A percentile compares a stretch with the other conserved stretches of the same genome.
These are phyloP conservation scores for Sander vitreus DNA, from an alignment of 2,113 vertebrate genomes.

Conservation along the genomic window DNA sequence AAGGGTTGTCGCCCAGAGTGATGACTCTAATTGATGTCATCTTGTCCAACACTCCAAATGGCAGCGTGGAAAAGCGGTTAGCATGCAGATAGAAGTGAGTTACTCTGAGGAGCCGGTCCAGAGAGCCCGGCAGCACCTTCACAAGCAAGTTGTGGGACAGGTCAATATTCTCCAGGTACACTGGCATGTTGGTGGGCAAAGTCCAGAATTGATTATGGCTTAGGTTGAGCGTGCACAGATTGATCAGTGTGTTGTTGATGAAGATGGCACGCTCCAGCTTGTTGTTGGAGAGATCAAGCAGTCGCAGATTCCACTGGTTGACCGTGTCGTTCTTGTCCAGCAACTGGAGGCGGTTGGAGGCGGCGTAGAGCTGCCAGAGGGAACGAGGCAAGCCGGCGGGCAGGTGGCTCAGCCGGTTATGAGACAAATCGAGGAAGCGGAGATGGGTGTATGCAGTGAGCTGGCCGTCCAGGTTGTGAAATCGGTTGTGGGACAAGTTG, in stretches of 20 bases:
- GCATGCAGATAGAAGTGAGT: constrained; percentile 91
- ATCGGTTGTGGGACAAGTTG: constrained; percentile 93
- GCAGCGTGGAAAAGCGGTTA: constrained; percentile 91
- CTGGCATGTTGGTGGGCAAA: constrained; percentile 95
- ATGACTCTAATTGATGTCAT: constrained; percentile 85
- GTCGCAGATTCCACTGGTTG: constrained; percentile 95
- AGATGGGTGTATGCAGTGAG: constrained; percentile 90
- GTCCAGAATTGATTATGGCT: constrained; percentile 97
- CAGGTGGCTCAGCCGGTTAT: constrained; percentile 89
- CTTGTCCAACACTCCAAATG: constrained; percentile 86
- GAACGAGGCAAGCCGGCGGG: constrained; percentile 91
- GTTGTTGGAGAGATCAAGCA: constrained; percentile 92
- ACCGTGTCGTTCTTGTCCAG: constrained; percentile 95
- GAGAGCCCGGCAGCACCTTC: constrained; percentile 91
- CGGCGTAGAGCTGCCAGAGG: constrained; percentile 92
- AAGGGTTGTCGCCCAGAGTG: constrained; percentile 91
- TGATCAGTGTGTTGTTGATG: constrained; percentile 95
- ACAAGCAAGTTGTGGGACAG: constrained; percentile 92
- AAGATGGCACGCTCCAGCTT: constrained; percentile 93
- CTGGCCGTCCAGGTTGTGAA: constrained; percentile 88
- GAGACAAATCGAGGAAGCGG: constrained; percentile 92
- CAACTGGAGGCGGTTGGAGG: constrained; percentile 90
- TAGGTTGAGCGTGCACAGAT: constrained; percentile 90
- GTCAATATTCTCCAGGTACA: constrained; percentile 88
- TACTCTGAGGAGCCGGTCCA: constrained; percentile 87